A percentile compares a stretch with the other conserved stretches of the same genome.
Conservation (phyloP, 2,888 invertebrate genomes). For the Harpalus rufipes region DNA sequence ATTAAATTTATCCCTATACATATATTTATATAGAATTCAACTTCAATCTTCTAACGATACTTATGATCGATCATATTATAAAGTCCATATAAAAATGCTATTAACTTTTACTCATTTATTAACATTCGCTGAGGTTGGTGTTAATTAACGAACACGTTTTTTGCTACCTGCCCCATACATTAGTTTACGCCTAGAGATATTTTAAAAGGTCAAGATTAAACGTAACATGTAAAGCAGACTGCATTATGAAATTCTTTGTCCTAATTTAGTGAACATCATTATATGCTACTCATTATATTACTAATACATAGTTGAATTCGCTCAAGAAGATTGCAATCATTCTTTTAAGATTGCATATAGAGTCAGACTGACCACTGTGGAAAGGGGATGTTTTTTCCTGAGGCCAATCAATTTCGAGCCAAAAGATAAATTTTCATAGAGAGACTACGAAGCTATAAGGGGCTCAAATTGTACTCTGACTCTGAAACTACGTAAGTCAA, state of each 20-base stretch:
- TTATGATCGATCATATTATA: slow-evolving; percentile 28
- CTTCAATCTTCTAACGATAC: neutral
- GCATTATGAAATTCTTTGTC: slow-evolving; percentile 36
- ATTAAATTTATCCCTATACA: no score
- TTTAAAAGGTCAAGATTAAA: slow-evolving; percentile 50
- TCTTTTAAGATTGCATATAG: no score
- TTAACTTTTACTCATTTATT: slow-evolving; percentile 19
- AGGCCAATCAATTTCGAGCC: no score
- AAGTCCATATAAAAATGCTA: slow-evolving; percentile 23
- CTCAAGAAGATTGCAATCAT: no score
- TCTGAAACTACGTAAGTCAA: no score
- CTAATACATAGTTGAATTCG: neutral
- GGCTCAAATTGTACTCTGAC: no score
- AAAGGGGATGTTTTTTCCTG: no score
- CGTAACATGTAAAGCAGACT: slow-evolving; percentile 28
- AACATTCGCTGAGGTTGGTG: slow-evolving; percentile 3
- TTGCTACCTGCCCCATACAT: slow-evolving; percentile 33
- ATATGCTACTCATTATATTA: neutral
- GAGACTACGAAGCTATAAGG: no score
- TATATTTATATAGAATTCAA: no score
- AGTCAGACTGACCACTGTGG: no score
- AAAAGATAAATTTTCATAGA: no score
- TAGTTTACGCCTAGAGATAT: slow-evolving; percentile 38
- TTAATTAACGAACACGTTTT: slow-evolving; percentile 32
- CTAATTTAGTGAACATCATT: slow-evolving; percentile 6